A percentile compares a stretch with the other conserved stretches of the same genome.
These are phyloP conservation scores for Dissostichus mawsoni DNA, from an alignment of 2,113 vertebrate species.

Conservation along the genomic window DNA sequence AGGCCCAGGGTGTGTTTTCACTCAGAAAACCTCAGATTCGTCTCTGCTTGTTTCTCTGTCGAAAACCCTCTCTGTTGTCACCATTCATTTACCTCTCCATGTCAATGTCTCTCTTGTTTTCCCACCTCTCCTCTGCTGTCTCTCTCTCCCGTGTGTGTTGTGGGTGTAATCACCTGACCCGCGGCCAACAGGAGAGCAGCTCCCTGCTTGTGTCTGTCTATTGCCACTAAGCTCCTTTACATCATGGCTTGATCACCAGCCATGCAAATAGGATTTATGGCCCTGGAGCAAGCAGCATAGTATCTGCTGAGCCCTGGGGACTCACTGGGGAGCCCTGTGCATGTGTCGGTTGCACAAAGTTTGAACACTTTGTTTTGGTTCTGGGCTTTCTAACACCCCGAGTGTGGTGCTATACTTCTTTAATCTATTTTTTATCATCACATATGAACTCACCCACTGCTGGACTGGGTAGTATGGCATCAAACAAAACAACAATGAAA, in stretches of 20 bases:
- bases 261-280: conserved; percentile 85
- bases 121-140: conserved; percentile 9
- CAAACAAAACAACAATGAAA: background rate
- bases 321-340: conserved; percentile 46
- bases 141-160: conserved; percentile 20
- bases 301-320: conserved; percentile 68
- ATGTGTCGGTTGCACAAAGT: conserved; percentile 39
- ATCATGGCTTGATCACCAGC: conserved; percentile 77
- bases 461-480: background rate
- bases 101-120: conserved; percentile 36
- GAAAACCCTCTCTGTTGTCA: background rate
- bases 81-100: conserved; percentile 1
- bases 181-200: conserved; percentile 54
- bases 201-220: conserved; percentile 60
- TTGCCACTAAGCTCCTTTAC: conserved; percentile 82
- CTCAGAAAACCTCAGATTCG: conserved; percentile 11
- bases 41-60: background rate
- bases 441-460: background rate
- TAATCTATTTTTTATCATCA: background rate
- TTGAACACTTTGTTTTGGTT: conserved; percentile 50
- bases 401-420: background rate
- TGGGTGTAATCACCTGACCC: conserved; percentile 72
- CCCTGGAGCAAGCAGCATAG: conserved; percentile 67
- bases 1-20: background rate
- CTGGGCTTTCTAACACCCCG: background rate